Evolutionary conservation across 2,888 invertebrate genomes (phyloP).

Genomic region (Gandaritis pyraliata): DNA sequence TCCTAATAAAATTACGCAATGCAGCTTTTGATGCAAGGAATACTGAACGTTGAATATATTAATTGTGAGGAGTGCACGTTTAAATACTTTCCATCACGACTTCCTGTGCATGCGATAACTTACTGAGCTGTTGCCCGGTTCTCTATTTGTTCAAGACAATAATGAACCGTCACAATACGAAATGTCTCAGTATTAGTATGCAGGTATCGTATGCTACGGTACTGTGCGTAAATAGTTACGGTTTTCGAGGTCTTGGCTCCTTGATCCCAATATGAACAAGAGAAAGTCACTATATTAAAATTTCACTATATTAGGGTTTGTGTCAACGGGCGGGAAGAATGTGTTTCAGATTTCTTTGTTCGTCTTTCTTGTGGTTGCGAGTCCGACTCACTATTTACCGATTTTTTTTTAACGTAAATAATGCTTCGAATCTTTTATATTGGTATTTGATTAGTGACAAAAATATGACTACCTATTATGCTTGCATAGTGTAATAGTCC

Average conservation of each 20-base stretch:
- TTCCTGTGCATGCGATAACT: slow-evolving; percentile 49
- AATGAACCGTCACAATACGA: slow-evolving; percentile 21
- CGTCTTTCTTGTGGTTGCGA: not conserved
- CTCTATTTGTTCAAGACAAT: slow-evolving; percentile 57
- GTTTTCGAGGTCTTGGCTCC: slow-evolving; percentile 54
- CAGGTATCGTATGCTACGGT: slow-evolving; percentile 53
- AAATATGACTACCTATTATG: too few species aligned
- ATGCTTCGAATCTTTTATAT: not conserved
- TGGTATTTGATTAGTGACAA: too few species aligned
- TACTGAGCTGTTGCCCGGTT: slow-evolving; percentile 45
- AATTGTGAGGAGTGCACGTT: slow-evolving; percentile 41
- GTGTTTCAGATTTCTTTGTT: too few species aligned
- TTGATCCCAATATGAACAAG: slow-evolving; percentile 64
- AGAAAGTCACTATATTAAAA: slow-evolving; percentile 77
- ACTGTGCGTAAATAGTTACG: slow-evolving; percentile 63
- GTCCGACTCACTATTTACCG: not conserved
- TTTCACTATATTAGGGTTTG: slow-evolving; percentile 51
- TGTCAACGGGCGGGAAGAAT: not conserved
- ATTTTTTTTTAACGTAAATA: slow-evolving; percentile 3
- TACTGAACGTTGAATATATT: slow-evolving; percentile 33
- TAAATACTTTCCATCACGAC: slow-evolving; percentile 55
- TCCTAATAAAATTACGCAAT: slow-evolving; percentile 33
- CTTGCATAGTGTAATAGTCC: too few species aligned
- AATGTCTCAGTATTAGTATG: slow-evolving; percentile 63
- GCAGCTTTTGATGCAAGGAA: slow-evolving; percentile 26